These are phyloP conservation scores for Malurus cyaneus DNA, from an alignment of 2,113 vertebrate species.

Conservation along the genomic window DNA sequence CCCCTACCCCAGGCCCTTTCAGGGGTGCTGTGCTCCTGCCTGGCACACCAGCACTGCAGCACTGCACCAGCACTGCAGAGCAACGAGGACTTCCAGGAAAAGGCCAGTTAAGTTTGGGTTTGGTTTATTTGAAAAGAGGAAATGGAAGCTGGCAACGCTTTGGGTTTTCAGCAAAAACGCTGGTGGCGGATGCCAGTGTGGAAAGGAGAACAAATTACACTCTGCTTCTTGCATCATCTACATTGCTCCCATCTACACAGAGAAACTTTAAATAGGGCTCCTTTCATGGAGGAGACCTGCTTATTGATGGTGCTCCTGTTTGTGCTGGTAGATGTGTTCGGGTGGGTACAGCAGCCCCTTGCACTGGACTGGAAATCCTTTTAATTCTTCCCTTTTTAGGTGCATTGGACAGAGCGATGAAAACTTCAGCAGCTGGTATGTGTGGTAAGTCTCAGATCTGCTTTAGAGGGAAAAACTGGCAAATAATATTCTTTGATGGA, in stretches of 20 bases:
- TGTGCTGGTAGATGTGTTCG: neutral
- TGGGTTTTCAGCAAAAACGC: neutral
- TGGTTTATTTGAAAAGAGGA: neutral
- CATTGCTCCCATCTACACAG: neutral
- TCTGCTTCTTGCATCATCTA: neutral
- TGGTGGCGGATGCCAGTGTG: accelerated
- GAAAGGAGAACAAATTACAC: neutral
- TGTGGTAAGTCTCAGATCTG: conserved; percentile 71
- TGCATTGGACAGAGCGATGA: conserved; percentile 16
- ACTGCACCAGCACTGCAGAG: neutral
- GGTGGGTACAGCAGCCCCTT: neutral
- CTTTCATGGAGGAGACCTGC: neutral
- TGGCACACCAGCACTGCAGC: neutral
- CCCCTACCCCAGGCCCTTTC: neutral
- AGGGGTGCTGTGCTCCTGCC: neutral
- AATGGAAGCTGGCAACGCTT: neutral
- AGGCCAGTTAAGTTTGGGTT: accelerated
- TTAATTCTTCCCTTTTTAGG: conserved; percentile 45
- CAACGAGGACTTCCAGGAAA: neutral
- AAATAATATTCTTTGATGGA: conserved; percentile 38
- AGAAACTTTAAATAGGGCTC: neutral
- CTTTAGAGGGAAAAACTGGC: neutral
- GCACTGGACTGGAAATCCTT: neutral
- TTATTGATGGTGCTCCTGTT: neutral
- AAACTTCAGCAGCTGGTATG: conserved; percentile 59